Evolutionary conservation across 2,797 vertebrate genomes (phyloP), one percentile per base, ranked within the genome.

Genomic region (Cichlasoma orientale): DNA sequence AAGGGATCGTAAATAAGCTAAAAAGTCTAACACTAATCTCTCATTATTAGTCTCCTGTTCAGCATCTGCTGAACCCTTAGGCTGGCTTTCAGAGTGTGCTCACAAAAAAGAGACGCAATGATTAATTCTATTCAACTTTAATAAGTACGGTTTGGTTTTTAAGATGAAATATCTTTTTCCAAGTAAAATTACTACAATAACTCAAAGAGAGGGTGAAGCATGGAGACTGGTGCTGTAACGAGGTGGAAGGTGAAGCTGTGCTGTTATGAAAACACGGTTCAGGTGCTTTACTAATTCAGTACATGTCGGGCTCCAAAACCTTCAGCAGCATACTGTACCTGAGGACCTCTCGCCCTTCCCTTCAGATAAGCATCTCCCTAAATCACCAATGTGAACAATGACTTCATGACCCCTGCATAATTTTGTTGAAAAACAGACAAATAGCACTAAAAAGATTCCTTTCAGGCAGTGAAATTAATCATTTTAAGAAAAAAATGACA

Each of bases 331-430:
- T 69, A 12, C 44, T 50, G 63, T 56, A 53, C 61, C 73, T 63
- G 58, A 36, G 21, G 69, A 59, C 61, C 82, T 82, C 53, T 84
- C 56, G 31, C 61, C 66, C 53, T n/a, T 79, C 72, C 74, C 74
- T 33, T 9, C 56, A 91, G 92, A 95, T 93, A 93, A 86, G 75
- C 86, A 92, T 93, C 90, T 91, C 70, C 75, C 58, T 84, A 93
- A 94, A 94, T 93, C 91, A 87, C 84, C 72, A 88, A 56, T 84
- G 63, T 90, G 88, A 88, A 87, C 82, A 74, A 75, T 92, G 91
- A 92, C 90, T 91, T 76, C 38, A 19, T 75, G 86, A 92, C 89
- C 93, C 57, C 2, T 27, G 27, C 27, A 27, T 27, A 27, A 27
- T 3, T 27, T 27, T 27, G 27, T 27, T 3, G 27, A 27, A 27